Evolutionary conservation across 2,113 vertebrate genomes (phyloP).

Genomic region (Phocoena phocoena): DNA sequence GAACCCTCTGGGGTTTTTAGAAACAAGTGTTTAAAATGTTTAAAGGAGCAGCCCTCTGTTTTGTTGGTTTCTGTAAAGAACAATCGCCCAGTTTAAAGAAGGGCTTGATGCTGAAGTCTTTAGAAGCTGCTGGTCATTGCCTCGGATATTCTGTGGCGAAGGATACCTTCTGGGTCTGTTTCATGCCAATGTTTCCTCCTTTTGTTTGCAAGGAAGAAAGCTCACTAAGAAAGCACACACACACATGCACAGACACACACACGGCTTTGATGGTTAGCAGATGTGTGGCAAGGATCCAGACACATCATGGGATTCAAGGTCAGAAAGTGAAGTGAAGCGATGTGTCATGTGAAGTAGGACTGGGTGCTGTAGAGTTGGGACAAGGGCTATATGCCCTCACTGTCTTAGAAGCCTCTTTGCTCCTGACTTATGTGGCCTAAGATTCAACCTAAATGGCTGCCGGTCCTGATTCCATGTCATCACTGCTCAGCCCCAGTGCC

Average conservation of each 20-base stretch:
- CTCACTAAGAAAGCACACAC: too few species aligned
- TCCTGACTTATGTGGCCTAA: neutral
- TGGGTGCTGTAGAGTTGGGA: fast-evolving
- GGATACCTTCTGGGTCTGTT: neutral
- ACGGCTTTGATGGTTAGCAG: neutral
- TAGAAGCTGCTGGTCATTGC: neutral
- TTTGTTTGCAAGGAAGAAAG: neutral
- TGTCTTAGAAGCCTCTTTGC: neutral
- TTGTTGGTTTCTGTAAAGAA: neutral
- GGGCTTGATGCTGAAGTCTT: neutral
- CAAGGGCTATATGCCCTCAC: fast-evolving
- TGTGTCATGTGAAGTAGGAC: neutral
- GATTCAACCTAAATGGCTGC: neutral
- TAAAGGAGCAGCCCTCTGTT: neutral
- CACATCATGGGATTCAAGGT: neutral
- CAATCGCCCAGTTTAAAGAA: neutral
- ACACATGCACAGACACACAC: neutral
- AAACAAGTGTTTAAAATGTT: neutral
- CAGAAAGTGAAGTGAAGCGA: neutral
- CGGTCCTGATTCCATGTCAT: neutral
- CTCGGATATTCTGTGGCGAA: neutral
- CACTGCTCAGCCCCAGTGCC: neutral
- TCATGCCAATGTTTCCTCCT: neutral
- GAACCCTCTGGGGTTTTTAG: neutral
- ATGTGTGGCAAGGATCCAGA: neutral